Evolutionary conservation across 1,140 invertebrate genomes (phyloP).

Genomic region (Sycophila sp.): DNA sequence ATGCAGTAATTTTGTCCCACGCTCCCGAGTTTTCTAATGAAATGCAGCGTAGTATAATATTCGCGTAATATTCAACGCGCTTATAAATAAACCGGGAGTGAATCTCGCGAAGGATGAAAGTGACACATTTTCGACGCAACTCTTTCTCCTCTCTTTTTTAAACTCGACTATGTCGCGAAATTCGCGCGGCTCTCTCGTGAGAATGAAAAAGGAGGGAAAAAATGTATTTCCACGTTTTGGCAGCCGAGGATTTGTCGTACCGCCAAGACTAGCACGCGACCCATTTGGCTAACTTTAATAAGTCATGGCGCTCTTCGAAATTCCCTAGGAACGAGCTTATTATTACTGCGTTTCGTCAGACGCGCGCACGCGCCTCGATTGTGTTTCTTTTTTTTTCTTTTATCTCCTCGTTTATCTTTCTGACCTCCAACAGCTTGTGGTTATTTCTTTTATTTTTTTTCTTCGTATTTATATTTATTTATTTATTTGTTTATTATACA

Average conservation of each 20-base stretch:
- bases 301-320: slow-evolving; percentile 34
- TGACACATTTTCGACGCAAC: not conserved
- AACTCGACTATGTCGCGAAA: not conserved
- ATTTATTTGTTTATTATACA: too few relatives aligned
- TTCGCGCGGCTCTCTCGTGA: not conserved
- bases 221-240: slow-evolving; percentile 25
- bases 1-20: not conserved
- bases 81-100: not conserved
- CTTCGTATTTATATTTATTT: too few relatives aligned
- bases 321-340: slow-evolving; percentile 25
- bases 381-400: not conserved
- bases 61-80: not conserved
- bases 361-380: not conserved
- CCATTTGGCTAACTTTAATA: slow-evolving; percentile 39
- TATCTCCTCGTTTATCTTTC: too few relatives aligned
- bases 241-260: slow-evolving; percentile 2
- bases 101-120: too few relatives aligned
- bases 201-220: slow-evolving; percentile 2
- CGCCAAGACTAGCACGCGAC: slow-evolving; percentile 29
- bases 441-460: too few relatives aligned
- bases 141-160: too few relatives aligned
- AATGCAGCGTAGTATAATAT: too few relatives aligned
- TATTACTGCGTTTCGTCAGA: slow-evolving; percentile 21
- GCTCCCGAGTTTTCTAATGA: not conserved
- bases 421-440: too few relatives aligned